A percentile compares a stretch with the other conserved stretches of the same genome.
Evolutionary conservation across 2,797 vertebrate species (phyloP).

Genomic region (Hippocampus kuda): DNA sequence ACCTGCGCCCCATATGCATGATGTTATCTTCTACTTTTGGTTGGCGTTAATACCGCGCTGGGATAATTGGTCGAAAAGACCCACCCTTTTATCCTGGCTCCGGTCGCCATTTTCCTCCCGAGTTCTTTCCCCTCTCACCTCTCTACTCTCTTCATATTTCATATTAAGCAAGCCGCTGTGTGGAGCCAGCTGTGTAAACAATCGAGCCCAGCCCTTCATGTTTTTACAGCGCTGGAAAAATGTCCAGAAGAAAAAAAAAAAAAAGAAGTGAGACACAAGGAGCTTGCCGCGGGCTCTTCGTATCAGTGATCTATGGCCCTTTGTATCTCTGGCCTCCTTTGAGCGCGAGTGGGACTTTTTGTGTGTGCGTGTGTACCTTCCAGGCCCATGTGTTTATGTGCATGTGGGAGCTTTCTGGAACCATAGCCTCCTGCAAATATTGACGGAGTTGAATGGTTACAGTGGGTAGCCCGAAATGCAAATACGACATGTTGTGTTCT

Average conservation of each 20-base stretch:
- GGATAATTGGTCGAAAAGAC: neutral
- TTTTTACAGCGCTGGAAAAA: constrained; percentile 57
- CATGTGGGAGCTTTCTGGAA: constrained; percentile 50
- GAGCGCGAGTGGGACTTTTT: constrained; percentile 45
- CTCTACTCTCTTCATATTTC: constrained; percentile 66
- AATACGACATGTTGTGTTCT: constrained; percentile 25
- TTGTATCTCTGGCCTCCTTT: constrained; percentile 51
- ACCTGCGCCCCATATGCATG: no score
- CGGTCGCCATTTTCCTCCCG: constrained; percentile 32
- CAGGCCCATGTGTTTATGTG: constrained; percentile 37
- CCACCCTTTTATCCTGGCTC: constrained; percentile 38
- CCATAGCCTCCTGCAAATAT: constrained; percentile 62
- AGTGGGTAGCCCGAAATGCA: constrained; percentile 30
- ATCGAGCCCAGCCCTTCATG: constrained; percentile 48
- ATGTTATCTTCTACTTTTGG: no score
- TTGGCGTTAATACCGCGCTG: no score
- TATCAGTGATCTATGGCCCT: constrained; percentile 50
- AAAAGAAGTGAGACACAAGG: constrained; percentile 33
- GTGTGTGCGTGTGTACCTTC: constrained; percentile 30
- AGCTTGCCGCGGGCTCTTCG: constrained; percentile 38
- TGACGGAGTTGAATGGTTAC: constrained; percentile 43
- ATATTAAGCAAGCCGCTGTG: constrained; percentile 72
- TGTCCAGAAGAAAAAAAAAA: constrained; percentile 36
- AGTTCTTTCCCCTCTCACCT: constrained; percentile 37
- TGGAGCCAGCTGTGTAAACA: constrained; percentile 73